Evolutionary conservation across 2,888 invertebrate species (phyloP).

Genomic region (Spicauda simplicius): DNA sequence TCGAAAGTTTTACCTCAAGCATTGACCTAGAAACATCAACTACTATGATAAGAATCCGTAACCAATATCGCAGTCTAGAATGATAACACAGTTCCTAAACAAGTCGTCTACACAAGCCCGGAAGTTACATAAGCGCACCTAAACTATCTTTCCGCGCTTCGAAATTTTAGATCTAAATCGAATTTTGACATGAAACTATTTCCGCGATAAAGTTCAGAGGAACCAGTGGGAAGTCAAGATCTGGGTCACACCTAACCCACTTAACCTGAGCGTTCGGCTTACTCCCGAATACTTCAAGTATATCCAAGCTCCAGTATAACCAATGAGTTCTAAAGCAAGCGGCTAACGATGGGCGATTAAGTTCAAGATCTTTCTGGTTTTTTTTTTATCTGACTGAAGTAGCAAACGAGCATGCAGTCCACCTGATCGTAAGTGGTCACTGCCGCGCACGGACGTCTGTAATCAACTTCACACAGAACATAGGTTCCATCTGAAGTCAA

Average conservation of each 20-base stretch:
- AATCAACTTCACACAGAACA: too few relatives aligned
- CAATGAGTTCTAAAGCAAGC: background rate
- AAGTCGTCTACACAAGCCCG: background rate
- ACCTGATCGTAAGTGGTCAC: too few relatives aligned
- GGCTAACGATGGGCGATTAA: background rate
- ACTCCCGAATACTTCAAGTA: slow-evolving; percentile 22
- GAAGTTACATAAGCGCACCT: background rate
- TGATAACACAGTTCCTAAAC: too few relatives aligned
- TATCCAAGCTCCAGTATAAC: slow-evolving; percentile 11
- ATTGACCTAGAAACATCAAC: background rate
- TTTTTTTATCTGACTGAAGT: too few relatives aligned
- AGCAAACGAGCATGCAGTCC: too few relatives aligned
- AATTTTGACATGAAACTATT: slow-evolving; percentile 36
- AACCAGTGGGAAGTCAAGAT: slow-evolving; percentile 27
- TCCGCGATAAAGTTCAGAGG: slow-evolving; percentile 21
- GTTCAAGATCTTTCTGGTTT: too few relatives aligned
- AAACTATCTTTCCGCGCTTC: slow-evolving; percentile 12
- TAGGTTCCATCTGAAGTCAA: too few relatives aligned
- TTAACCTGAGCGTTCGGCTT: slow-evolving; percentile 29
- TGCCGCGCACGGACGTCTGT: too few relatives aligned
- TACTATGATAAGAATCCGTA: background rate
- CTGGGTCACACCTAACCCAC: slow-evolving; percentile 32
- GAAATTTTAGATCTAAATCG: slow-evolving; percentile 28
- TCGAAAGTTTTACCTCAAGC: background rate
- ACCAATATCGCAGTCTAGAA: too few relatives aligned